Percentiles rank a stretch among this genome's conserved stretches.
phyloP scores from a whole-genome alignment of 2,113 vertebrate species.

The Microtus pennsylvanicus region DNA sequence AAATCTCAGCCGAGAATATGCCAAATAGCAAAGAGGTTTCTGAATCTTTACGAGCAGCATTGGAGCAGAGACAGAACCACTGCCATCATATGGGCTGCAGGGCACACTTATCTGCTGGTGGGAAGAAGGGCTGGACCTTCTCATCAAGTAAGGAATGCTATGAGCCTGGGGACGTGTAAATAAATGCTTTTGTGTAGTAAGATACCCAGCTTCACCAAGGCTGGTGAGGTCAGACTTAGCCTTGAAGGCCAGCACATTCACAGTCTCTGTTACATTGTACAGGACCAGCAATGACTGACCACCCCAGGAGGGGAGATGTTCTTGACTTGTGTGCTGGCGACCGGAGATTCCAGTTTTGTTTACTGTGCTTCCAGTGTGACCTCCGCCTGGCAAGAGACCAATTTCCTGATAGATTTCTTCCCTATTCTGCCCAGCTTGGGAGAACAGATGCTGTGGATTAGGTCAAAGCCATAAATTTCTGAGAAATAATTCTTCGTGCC shows the following conservation, averaged over 20 bases:
- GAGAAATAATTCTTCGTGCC: slow-evolving; percentile 69
- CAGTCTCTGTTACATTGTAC: not conserved
- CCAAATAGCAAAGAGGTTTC: not conserved
- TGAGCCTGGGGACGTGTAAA: not conserved
- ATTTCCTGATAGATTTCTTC: slow-evolving; percentile 65
- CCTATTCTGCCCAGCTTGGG: slow-evolving; percentile 50
- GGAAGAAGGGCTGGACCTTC: not conserved
- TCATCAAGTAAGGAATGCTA: too few species aligned
- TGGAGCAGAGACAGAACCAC: not conserved
- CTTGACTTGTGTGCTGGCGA: not conserved
- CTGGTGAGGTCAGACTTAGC: not conserved
- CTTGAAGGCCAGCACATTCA: not conserved
- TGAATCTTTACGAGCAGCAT: not conserved
- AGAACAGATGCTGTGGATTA: slow-evolving; percentile 72
- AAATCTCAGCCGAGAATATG: not conserved
- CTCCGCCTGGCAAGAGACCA: not conserved
- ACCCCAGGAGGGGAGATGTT: not conserved
- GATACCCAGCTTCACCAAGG: not conserved
- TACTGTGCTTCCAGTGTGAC: not conserved
- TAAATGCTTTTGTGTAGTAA: not conserved
- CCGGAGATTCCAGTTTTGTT: slow-evolving; percentile 42
- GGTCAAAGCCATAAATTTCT: slow-evolving; percentile 52
- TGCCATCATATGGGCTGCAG: not conserved
- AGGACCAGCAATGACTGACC: not conserved
- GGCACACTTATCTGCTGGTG: not conserved